These are phyloP conservation scores for Neopipo cinnamomea DNA, from an alignment of 2,113 vertebrate genomes.

Conservation along the genomic window DNA sequence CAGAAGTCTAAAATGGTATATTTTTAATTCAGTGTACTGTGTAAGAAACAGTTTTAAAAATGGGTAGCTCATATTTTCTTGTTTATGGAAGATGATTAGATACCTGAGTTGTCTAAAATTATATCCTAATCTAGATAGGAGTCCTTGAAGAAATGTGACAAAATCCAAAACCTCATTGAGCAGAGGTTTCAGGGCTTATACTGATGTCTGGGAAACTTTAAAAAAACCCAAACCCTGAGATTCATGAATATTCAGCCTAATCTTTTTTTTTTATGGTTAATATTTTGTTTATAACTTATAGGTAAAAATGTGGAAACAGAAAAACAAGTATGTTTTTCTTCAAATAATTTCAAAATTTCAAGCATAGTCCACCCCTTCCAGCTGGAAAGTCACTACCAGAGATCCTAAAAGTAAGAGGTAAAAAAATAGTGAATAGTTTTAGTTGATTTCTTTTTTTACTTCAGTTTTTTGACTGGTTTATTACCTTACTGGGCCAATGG, in stretches of 20 bases:
- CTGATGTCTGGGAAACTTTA: neutral
- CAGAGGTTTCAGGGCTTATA: neutral
- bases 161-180: neutral
- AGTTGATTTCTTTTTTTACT: neutral
- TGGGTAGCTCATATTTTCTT: neutral
- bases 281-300: neutral
- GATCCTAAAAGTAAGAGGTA: neutral
- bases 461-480: neutral
- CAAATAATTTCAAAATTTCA: neutral
- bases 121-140: neutral
- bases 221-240: neutral
- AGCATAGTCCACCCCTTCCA: neutral
- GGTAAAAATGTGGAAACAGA: neutral
- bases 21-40: neutral
- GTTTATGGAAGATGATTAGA: neutral
- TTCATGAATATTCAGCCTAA: neutral
- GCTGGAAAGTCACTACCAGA: neutral
- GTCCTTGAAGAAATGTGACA: neutral
- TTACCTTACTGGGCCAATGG: neutral
- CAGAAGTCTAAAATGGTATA: neutral
- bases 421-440: neutral
- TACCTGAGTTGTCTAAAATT: neutral
- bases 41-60: neutral
- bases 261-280: neutral
- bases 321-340: neutral